A percentile compares a stretch with the other conserved stretches of the same genome.
Conservation (phyloP, 2,888 invertebrate genomes). For the Nipponacmea schrenckii region DNA sequence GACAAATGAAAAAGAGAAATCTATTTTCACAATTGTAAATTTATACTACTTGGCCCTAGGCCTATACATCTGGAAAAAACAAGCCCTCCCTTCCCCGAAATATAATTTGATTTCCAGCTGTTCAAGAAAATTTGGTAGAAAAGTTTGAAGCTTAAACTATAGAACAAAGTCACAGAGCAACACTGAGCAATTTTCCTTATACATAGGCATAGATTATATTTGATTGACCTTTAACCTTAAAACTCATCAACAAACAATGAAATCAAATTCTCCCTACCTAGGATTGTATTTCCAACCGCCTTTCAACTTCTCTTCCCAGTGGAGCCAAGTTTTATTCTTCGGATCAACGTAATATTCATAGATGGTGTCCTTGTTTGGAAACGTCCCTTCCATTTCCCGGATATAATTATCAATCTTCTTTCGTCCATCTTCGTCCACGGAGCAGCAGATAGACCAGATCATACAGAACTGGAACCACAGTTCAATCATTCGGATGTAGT, state of each 20-base stretch:
- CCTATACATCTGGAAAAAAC: too few species aligned
- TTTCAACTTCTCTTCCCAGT: slow-evolving; percentile 84
- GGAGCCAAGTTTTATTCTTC: slow-evolving; percentile 76
- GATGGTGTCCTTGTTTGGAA: slow-evolving; percentile 87
- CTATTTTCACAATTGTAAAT: too few species aligned
- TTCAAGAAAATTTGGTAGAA: too few species aligned
- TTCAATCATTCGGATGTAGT: slow-evolving; percentile 64
- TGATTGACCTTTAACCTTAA: too few species aligned
- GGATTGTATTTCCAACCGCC: slow-evolving; percentile 80
- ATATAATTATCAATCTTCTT: slow-evolving; percentile 69
- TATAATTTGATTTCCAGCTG: too few species aligned
- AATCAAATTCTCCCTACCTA: slow-evolving; percentile 68
- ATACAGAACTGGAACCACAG: slow-evolving; percentile 69
- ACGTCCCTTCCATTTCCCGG: slow-evolving; percentile 70
- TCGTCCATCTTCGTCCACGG: slow-evolving; percentile 68
- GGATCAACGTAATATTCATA: slow-evolving; percentile 91
- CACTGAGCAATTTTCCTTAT: too few species aligned
- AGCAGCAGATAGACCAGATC: slow-evolving; percentile 68
- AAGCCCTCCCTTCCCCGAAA: too few species aligned
- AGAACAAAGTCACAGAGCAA: too few species aligned
- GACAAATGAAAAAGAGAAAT: slow-evolving; percentile 33
- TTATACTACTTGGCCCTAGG: too few species aligned
- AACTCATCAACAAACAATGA: too few species aligned
- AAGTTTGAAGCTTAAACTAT: too few species aligned
- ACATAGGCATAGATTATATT: too few species aligned